Evolutionary conservation across 2,888 invertebrate species (phyloP).

Genomic region (Eudasyphora cyanicolor): DNA sequence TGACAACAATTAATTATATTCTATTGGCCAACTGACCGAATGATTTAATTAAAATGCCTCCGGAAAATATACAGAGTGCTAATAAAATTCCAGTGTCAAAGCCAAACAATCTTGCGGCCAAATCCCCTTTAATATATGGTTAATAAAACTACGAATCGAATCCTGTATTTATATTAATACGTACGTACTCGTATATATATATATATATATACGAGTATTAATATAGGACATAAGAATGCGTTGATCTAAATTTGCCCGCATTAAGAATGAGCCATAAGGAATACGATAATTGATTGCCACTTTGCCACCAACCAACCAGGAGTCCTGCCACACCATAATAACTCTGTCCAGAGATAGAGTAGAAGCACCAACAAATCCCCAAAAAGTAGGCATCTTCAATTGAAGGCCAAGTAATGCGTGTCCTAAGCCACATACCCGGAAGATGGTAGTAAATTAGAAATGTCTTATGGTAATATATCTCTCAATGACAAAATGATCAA

Average conservation of each 20-base stretch:
- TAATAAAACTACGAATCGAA: slow-evolving; percentile 27
- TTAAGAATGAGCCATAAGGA: background rate
- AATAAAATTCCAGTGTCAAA: background rate
- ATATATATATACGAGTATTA: background rate
- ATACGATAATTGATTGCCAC: slow-evolving; percentile 28
- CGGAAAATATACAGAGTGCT: background rate
- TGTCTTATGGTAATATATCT: slow-evolving; percentile 55
- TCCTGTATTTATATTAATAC: background rate
- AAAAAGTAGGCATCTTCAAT: slow-evolving; percentile 15
- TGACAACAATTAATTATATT: slow-evolving; percentile 54
- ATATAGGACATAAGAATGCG: background rate
- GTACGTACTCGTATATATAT: background rate
- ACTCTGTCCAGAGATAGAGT: no score
- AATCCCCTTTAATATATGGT: slow-evolving; percentile 30
- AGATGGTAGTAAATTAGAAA: slow-evolving; percentile 51
- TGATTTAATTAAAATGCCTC: slow-evolving; percentile 49
- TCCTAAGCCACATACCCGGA: background rate
- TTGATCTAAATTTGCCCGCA: background rate
- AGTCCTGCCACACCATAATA: background rate
- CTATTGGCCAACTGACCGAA: slow-evolving; percentile 38
- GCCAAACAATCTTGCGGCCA: background rate
- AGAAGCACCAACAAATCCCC: slow-evolving; percentile 18
- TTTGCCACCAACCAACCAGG: no score
- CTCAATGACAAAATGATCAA: slow-evolving; percentile 56
- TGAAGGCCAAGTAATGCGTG: slow-evolving; percentile 21